Base-by-base conservation (phyloP, 1,140 invertebrate species). In the Galleria mellonella region DNA sequence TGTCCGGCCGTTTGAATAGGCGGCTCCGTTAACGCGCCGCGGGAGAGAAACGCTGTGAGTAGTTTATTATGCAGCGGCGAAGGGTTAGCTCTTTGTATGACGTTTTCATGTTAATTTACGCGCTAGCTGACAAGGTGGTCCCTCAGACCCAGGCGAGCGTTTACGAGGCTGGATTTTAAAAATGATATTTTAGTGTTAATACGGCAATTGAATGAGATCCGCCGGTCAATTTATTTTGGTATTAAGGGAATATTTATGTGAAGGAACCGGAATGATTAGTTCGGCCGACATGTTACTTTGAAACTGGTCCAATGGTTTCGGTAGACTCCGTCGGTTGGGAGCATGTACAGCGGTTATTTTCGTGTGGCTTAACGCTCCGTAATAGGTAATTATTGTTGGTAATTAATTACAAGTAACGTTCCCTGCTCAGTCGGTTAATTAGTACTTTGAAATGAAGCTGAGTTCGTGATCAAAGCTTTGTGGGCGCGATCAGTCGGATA, bases 51-150 rank as follows among this genome's bases (percentile, higher is more conserved):
- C 33, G 47, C 41, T 45, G 17, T 23, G 59, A 48, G 51, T 62
- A 56, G 53, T 76, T 79, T 78, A 78, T 76, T 72, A 70, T 61
- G 61, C 59, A 43, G 59, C 69, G 69, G 58, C 55, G 65, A 75
- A 83, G 79, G 79, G 76, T 79, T 83, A 70, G 42, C 59, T 63
- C 66, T 81, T 81, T 81, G 69, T 81, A 58, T 73, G 79, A 77
- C 72, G 76, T 71, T 75, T 77, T 74, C 60, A 81, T 79, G 75
- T 81, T 77, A 81, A 83, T 83, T 83, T 81, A 83, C 73, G 70
- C 58, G 49, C 57, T 52, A 51, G 46, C 74, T 64, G 73, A 72
- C 79, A 73, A 79, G 79, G 77, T 82, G 79, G 79, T 77, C 76
- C 56, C 39, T 43, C 38, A 33, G 55, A 50, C 58, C 62, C 46